These are phyloP conservation scores for Eustalomyia histrio DNA, from an alignment of 2,888 invertebrate genomes.

Conservation along the genomic window DNA sequence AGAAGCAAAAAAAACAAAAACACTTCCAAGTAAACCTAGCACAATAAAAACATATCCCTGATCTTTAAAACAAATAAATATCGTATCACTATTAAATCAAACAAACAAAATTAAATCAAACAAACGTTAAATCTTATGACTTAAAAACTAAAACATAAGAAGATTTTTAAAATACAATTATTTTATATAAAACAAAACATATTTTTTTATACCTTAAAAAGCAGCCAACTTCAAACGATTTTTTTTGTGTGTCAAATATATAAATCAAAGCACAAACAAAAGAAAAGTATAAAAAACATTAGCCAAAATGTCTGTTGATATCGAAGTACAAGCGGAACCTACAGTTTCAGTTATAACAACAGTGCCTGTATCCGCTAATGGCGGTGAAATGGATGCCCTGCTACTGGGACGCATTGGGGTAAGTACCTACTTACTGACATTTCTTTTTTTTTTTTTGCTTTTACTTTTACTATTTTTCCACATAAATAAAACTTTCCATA, in stretches of 20 bases:
- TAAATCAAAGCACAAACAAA: slow-evolving; percentile 25
- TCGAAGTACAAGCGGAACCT: slow-evolving; percentile 76
- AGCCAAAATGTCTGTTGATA: slow-evolving; percentile 75
- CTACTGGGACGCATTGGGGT: slow-evolving; percentile 89
- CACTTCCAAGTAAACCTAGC: slow-evolving; percentile 47
- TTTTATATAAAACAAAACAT: slow-evolving; percentile 7
- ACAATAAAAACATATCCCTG: slow-evolving; percentile 63
- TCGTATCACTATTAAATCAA: slow-evolving; percentile 40
- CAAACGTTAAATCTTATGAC: slow-evolving; percentile 54
- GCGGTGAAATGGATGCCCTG: slow-evolving; percentile 90
- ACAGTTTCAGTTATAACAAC: slow-evolving; percentile 77
- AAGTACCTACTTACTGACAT: slow-evolving; percentile 80
- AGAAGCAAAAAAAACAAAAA: not conserved
- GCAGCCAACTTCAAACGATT: slow-evolving; percentile 32
- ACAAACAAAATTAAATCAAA: slow-evolving; percentile 12
- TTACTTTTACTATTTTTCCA: not conserved
- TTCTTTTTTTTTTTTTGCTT: not conserved
- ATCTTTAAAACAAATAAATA: slow-evolving; percentile 33
- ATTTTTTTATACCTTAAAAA: slow-evolving; percentile 60
- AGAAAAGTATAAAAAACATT: slow-evolving; percentile 9
- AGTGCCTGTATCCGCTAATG: slow-evolving; percentile 79
- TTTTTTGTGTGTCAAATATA: not conserved
- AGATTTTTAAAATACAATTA: slow-evolving; percentile 10
- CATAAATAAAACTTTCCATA: slow-evolving; percentile 5
- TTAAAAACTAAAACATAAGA: slow-evolving; percentile 21